These are phyloP conservation scores for Embiotoca jacksoni DNA, from an alignment of 2,113 vertebrate species.

Conservation along the genomic window DNA sequence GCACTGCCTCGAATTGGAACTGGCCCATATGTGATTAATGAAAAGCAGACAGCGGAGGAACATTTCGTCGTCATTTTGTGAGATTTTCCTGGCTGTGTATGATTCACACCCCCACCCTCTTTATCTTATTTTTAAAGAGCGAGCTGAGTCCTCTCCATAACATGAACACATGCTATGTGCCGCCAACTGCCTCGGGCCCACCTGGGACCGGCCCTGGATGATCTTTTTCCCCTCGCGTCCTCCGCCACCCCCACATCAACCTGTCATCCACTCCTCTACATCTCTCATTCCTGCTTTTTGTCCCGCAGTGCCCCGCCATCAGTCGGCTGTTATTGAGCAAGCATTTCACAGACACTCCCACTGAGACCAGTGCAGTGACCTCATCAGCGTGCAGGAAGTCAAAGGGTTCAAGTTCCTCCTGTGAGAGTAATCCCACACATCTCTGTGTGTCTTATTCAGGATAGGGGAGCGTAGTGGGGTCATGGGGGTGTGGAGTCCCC, in stretches of 20 bases:
- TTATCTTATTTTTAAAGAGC: slow-evolving; percentile 36
- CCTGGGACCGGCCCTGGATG: slow-evolving; percentile 51
- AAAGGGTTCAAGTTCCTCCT: slow-evolving; percentile 83
- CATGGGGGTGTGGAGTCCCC: slow-evolving; percentile 69
- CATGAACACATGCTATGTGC: slow-evolving; percentile 67
- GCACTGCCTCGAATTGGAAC: background rate
- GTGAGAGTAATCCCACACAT: slow-evolving; percentile 84
- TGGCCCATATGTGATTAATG: slow-evolving; percentile 47
- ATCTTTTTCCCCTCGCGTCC: background rate
- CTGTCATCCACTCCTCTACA: slow-evolving; percentile 23
- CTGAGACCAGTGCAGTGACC: slow-evolving; percentile 83
- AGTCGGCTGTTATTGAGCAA: slow-evolving; percentile 73
- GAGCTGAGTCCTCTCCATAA: slow-evolving; percentile 63
- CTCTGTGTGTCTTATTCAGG: slow-evolving; percentile 71
- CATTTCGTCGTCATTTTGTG: slow-evolving; percentile 63
- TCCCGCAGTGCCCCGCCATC: slow-evolving; percentile 52
- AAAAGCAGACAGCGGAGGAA: slow-evolving; percentile 48
- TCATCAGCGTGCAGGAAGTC: slow-evolving; percentile 86
- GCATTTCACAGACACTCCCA: slow-evolving; percentile 84
- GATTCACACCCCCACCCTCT: slow-evolving; percentile 45
- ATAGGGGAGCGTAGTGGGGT: slow-evolving; percentile 38
- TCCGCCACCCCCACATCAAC: slow-evolving; percentile 23
- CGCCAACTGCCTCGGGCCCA: slow-evolving; percentile 59
- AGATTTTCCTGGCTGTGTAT: slow-evolving; percentile 71
- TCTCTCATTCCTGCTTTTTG: slow-evolving; percentile 26